Evolutionary conservation across 2,888 invertebrate species (phyloP), one percentile per base, ranked within the genome.

Genomic region (Didymodactylos carnosus): DNA sequence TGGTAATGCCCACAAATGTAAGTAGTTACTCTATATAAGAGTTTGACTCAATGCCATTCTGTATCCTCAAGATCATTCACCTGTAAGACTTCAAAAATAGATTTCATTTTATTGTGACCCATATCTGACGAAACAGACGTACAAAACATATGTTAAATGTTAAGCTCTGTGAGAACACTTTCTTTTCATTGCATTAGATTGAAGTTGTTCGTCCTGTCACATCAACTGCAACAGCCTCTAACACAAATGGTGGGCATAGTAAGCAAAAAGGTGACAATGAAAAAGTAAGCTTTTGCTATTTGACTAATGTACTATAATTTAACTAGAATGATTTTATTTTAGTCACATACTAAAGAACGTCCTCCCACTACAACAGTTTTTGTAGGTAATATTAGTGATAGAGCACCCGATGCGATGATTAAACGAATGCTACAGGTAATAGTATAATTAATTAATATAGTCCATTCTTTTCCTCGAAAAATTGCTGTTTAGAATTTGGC

Each of bases 361-460:
- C 35, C 3, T 35, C 62, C 62, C 19, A 8, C 16, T 19, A 93
- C 97, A 43, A 97, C 97, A 1, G 94, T 97, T 3, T 97, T 97
- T 86, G 91, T 97, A 71, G 95, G 95, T 70, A 95, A 94, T 83
- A 94, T 98, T 75, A 91, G 92, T 80, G 92, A 94, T 78, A 88
- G 91, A 78, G 94, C 93, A 51, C 93, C 94, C 1, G 97, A 98
- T 84, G 88, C 90, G 14, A 91, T 99, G 90, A 89, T 98, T 51
- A 88, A 94, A 78, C 90, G 91, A 79, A 89, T 98, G 81, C 86
- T 98, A 72, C 88, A 84, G 16, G 62, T 62, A 62, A 62, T n/a
- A n/a, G n/a, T n/a, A n/a, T n/a, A n/a, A n/a, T n/a, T n/a, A n/a
- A n/a, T n/a, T n/a, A n/a, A n/a, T n/a, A n/a, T n/a, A n/a, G n/a